Conservation (phyloP, 2,888 invertebrate species). For the Acanthoscelides obtectus region DNA sequence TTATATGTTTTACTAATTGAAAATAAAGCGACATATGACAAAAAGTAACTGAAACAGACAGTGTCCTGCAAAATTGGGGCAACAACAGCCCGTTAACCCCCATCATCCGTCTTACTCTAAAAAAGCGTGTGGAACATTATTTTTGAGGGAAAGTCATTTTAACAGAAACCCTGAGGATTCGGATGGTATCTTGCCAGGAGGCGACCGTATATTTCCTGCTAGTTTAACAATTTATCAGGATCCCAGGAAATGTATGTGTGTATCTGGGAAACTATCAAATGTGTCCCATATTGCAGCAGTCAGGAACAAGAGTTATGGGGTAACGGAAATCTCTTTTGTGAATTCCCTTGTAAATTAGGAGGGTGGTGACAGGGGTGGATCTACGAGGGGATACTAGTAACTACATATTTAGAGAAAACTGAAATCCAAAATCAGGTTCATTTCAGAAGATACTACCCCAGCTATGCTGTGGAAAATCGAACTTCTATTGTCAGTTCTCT, state of each 20-base stretch:
- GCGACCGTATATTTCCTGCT: not conserved
- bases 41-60: too few species aligned
- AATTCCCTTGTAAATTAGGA: not conserved
- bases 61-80: too few species aligned
- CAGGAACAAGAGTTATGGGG: not conserved
- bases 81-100: not conserved
- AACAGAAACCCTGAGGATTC: not conserved
- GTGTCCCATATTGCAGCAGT: not conserved
- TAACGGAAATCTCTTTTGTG: not conserved
- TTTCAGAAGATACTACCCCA: too few species aligned
- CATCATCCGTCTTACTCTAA: not conserved
- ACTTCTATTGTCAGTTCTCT: too few species aligned
- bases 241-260: not conserved
- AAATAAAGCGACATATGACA: too few species aligned
- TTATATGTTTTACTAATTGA: too few species aligned
- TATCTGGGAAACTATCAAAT: not conserved
- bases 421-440: too few species aligned
- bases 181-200: not conserved
- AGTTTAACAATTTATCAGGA: not conserved
- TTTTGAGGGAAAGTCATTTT: not conserved
- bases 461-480: too few species aligned
- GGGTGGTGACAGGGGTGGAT: too few species aligned
- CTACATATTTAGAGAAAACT: too few species aligned
- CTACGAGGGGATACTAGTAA: too few species aligned
- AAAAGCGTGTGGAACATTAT: not conserved